Conservation (phyloP, 64 coral and sea anemone species). For the Orbicella faveolata region DNA sequence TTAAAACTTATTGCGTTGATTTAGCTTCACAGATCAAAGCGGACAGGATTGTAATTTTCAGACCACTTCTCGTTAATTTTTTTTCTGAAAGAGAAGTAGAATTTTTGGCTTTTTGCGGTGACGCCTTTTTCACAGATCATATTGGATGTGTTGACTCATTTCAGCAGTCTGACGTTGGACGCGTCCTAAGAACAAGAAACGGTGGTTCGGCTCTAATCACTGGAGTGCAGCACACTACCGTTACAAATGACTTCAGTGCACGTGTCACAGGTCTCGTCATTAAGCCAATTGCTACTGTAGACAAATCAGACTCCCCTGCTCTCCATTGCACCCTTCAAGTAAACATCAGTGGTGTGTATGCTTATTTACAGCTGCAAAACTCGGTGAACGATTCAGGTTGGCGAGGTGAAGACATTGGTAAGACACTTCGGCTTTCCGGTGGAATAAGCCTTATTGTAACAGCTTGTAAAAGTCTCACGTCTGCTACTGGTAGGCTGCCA, state of each 20-base stretch:
- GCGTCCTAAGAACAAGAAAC: constrained; percentile 63
- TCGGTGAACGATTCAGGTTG: constrained; percentile 43
- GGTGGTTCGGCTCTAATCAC: constrained; percentile 79
- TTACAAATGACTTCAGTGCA: constrained; percentile 23
- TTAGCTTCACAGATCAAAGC: constrained; percentile 18
- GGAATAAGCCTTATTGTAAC: constrained; percentile 67
- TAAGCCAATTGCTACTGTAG: constrained; percentile 26
- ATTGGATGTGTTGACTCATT: constrained; percentile 59
- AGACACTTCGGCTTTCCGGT: constrained; percentile 68
- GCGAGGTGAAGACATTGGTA: constrained; percentile 74
- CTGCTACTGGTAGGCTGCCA: constrained; percentile 32
- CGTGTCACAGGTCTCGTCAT: constrained; percentile 29
- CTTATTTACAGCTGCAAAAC: constrained; percentile 43
- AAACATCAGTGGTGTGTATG: constrained; percentile 50
- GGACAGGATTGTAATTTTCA: constrained; percentile 42
- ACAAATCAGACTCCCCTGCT: constrained; percentile 28
- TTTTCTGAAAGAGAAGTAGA: constrained; percentile 59
- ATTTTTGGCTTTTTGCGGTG: constrained; percentile 61
- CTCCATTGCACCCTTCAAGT: constrained; percentile 53
- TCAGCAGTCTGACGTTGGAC: constrained; percentile 45
- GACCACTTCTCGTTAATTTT: constrained; percentile 66
- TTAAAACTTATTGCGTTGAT: constrained; percentile 39
- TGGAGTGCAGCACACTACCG: constrained; percentile 30
- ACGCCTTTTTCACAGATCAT: constrained; percentile 57
- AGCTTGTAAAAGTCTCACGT: constrained; percentile 44